A percentile compares a stretch with the other conserved stretches of the same genome.
Conservation (phyloP, 2,113 vertebrate genomes). For the Xiphophorus hellerii region DNA sequence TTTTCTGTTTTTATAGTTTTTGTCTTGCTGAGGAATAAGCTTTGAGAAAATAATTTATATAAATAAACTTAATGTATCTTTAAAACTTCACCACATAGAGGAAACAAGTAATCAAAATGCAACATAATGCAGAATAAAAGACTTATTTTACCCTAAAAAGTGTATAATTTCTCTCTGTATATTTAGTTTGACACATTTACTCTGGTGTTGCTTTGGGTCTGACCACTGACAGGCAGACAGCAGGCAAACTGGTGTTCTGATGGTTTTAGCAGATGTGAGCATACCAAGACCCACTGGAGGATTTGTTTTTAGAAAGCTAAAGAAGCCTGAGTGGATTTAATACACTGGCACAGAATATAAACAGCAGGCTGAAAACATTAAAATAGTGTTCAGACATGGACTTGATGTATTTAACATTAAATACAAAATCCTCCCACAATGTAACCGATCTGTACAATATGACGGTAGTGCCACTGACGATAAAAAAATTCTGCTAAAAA, state of each 20-base stretch:
- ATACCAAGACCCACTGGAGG: constrained; percentile 43
- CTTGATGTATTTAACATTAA: too few relatives aligned
- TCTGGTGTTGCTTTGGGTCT: constrained; percentile 6
- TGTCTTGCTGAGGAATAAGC: neutral
- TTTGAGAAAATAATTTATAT: neutral
- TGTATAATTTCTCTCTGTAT: neutral
- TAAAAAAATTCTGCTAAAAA: too few relatives aligned
- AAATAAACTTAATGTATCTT: too few relatives aligned
- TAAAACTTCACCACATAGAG: neutral
- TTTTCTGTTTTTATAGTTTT: neutral
- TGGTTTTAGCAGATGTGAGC: constrained; percentile 66
- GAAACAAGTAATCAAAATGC: neutral
- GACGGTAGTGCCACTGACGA: too few relatives aligned
- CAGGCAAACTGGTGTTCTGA: constrained; percentile 52
- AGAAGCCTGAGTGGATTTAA: neutral
- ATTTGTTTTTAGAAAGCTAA: neutral
- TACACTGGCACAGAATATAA: neutral
- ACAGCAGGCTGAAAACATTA: too few relatives aligned
- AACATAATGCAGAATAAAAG: neutral
- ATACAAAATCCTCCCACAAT: neutral
- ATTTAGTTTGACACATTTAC: neutral
- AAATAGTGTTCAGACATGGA: too few relatives aligned
- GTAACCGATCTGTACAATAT: too few relatives aligned
- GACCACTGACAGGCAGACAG: constrained; percentile 48
- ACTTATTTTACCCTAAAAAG: neutral